These are phyloP conservation scores for Hippopotamyrus pictus DNA, from an alignment of 2,797 vertebrate species.

Conservation along the genomic window DNA sequence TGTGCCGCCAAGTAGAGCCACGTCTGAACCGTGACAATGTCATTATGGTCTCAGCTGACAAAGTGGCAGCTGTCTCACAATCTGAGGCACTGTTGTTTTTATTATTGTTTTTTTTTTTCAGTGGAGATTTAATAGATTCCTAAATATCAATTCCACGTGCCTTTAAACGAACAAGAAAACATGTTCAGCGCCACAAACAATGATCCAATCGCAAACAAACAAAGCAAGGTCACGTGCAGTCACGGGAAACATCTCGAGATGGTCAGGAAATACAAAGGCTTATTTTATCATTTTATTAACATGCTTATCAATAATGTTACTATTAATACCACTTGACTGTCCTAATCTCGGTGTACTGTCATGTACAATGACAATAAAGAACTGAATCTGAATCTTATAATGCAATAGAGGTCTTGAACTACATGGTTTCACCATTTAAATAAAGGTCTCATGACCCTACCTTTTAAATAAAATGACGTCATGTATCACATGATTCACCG, in stretches of 20 bases:
- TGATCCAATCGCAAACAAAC: not conserved
- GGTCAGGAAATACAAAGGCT: not conserved
- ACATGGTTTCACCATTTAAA: not conserved
- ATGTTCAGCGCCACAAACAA: not conserved
- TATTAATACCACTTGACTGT: not conserved
- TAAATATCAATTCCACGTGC: not conserved
- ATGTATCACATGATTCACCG: not conserved
- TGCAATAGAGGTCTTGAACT: not conserved
- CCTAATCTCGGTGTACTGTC: not conserved
- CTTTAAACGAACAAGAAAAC: not conserved
- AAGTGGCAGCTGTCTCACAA: constrained; percentile 50
- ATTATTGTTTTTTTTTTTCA: constrained; percentile 40
- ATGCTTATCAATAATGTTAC: not conserved
- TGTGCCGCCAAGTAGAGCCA: constrained; percentile 35
- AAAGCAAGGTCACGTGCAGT: not conserved
- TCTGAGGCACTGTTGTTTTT: constrained; percentile 55
- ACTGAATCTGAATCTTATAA: not conserved
- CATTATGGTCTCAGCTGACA: constrained; percentile 56
- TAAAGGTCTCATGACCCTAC: not conserved
- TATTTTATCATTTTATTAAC: not conserved
- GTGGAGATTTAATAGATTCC: constrained; percentile 44
- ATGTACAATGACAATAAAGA: not conserved
- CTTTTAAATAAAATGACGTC: not conserved
- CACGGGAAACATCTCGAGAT: not conserved
- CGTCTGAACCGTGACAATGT: constrained; percentile 46